Percentiles rank a stretch among this genome's conserved stretches.
Conservation (phyloP, 1,140 invertebrate genomes). For the Phenacoccus solenopsis region DNA sequence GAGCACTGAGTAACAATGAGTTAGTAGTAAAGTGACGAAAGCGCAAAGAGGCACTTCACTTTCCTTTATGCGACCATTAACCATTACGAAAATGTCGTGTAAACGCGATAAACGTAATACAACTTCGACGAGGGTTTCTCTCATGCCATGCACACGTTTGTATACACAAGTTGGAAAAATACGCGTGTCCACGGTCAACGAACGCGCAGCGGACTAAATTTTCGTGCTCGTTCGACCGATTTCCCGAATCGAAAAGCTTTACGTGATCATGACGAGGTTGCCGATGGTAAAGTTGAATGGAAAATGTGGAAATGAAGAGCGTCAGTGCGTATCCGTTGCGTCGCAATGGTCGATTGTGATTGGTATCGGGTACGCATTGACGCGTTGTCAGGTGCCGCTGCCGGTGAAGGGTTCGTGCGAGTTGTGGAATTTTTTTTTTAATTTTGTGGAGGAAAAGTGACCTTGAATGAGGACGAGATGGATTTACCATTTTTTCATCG, state of each 20-base stretch:
- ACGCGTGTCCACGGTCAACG: neutral
- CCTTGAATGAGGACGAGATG: no score
- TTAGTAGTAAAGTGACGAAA: slow-evolving; percentile 2
- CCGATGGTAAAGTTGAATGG: neutral
- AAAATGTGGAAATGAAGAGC: neutral
- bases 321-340: neutral
- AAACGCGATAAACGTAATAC: neutral
- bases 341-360: no score
- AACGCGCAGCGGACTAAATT: neutral
- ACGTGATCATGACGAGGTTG: neutral
- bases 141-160: neutral
- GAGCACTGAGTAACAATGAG: neutral
- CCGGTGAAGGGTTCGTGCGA: no score
- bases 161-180: neutral
- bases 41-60: slow-evolving; percentile 5
- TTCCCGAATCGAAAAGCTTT: neutral
- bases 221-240: neutral
- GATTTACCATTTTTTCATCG: no score
- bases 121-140: neutral
- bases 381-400: no score
- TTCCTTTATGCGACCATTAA: neutral
- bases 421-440: no score
- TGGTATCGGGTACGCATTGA: no score
- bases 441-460: no score
- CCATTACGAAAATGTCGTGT: slow-evolving; percentile 24